Evolutionary conservation across 2,888 invertebrate species (phyloP).

Genomic region (Entomobrya multifasciata): DNA sequence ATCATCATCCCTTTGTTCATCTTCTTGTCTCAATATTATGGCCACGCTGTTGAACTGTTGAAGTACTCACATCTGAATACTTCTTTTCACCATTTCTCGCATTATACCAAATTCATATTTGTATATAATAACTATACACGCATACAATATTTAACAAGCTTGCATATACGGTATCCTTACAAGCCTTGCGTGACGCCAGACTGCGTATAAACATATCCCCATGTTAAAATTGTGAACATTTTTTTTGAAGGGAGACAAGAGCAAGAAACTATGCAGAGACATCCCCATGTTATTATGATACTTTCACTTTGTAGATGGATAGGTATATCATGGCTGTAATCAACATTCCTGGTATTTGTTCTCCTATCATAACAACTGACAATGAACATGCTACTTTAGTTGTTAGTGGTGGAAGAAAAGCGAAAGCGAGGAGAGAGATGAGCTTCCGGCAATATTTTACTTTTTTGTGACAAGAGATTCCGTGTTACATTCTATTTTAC

Average conservation of each 20-base stretch:
- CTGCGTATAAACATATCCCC: too few relatives aligned
- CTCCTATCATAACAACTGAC: constrained; percentile 10
- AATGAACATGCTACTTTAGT: constrained; percentile 26
- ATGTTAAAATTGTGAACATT: too few relatives aligned
- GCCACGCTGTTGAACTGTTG: constrained; percentile 6
- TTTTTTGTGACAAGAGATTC: constrained; percentile 64
- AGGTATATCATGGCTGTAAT: neutral
- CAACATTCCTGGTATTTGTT: constrained; percentile 34
- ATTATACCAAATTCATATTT: too few relatives aligned
- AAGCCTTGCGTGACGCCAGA: too few relatives aligned
- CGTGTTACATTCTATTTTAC: constrained; percentile 29
- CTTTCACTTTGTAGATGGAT: constrained; percentile 1
- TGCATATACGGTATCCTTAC: too few relatives aligned
- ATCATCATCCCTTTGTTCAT: constrained; percentile 51
- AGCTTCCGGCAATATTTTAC: constrained; percentile 71
- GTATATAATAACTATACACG: too few relatives aligned
- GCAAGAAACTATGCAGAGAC: too few relatives aligned
- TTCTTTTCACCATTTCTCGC: neutral
- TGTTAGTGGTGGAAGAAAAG: constrained; percentile 21
- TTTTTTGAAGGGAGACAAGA: too few relatives aligned
- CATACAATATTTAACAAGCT: neutral
- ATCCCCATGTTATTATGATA: neutral
- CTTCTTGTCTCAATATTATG: constrained; percentile 57
- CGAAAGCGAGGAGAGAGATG: constrained; percentile 58
- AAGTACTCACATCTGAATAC: neutral